Evolutionary conservation across 2,888 invertebrate species (phyloP), one percentile per base, ranked within the genome.

Genomic region (Nomada fucata): DNA sequence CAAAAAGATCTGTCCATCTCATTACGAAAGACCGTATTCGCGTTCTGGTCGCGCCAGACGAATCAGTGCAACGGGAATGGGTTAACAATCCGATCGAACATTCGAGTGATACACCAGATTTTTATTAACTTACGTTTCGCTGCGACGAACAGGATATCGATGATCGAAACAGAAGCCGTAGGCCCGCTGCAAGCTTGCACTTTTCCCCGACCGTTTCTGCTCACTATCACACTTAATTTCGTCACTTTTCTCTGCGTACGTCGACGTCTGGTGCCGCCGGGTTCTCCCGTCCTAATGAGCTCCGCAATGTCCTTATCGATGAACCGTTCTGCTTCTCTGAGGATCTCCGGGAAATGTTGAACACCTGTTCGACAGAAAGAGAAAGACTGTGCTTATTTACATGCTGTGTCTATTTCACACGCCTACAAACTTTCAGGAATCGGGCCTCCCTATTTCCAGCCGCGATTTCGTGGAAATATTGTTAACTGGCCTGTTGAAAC

Each of bases 181-280:
- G 55, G 42, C 9, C 52, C 11, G 15, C 55, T 64, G 36, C 63
- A 15, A 65, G 44, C 73, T 55, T 73, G 55, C 63, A 63, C 55
- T 72, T 72, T 47, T 36, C 53, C n/a, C 13, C 11, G n/a, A n/a
- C 18, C 26, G 61, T 18, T n/a, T 36, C 61, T 7, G 23, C 23
- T 63, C 69, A 69, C 44, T 44, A 61, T 71, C 76, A 70, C 71
- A 76, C 71, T 71, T 20, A 50, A 13, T 52, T 47, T 29, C n/a
- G 55, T 72, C 63, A 63, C 72, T 76, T 63, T 63, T 29, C 76
- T 26, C 15, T n/a, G 18, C 53, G 60, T 50, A 50, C 57, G n/a
- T 52, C 52, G 42, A 60, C 26, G 50, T 23, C 42, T 26, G 59
- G 23, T 36, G 20, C 59, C 52, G 52, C 13, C 60, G 67, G 50